Percentiles rank a stretch among this genome's conserved stretches.
Evolutionary conservation across 2,113 vertebrate genomes (phyloP).

Genomic region (Martes martes): DNA sequence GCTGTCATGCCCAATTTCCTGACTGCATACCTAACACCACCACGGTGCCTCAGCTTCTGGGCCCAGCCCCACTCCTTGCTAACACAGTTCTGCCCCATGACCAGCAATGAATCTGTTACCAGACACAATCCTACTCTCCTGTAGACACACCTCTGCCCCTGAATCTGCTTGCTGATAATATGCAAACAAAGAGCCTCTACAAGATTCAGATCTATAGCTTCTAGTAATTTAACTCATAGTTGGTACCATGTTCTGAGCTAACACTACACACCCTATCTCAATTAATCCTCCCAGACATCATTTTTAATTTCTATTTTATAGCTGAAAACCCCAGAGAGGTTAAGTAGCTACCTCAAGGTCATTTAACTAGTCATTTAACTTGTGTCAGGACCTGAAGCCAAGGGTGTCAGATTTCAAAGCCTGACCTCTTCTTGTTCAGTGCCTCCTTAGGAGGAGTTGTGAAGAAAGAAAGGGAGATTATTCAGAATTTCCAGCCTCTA

Average conservation of each 20-base stretch:
- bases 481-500: background rate
- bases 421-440: background rate
- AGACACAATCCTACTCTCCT: background rate
- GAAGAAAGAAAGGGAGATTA: background rate
- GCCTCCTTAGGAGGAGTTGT: background rate
- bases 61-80: background rate
- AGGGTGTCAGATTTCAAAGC: background rate
- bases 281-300: background rate
- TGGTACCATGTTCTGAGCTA: background rate
- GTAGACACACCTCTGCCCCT: background rate
- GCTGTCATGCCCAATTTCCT: background rate
- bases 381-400: too few species aligned
- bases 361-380: background rate
- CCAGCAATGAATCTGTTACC: background rate
- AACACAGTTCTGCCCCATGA: background rate
- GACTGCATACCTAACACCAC: background rate
- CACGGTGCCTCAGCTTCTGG: background rate
- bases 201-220: background rate
- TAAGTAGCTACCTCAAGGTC: background rate
- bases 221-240: background rate
- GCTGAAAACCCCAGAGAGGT: background rate
- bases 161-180: background rate
- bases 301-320: conserved; percentile 17
- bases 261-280: background rate
- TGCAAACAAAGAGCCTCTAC: background rate